Evolutionary conservation across 2,113 vertebrate species (phyloP).

Genomic region (Sorex araneus): DNA sequence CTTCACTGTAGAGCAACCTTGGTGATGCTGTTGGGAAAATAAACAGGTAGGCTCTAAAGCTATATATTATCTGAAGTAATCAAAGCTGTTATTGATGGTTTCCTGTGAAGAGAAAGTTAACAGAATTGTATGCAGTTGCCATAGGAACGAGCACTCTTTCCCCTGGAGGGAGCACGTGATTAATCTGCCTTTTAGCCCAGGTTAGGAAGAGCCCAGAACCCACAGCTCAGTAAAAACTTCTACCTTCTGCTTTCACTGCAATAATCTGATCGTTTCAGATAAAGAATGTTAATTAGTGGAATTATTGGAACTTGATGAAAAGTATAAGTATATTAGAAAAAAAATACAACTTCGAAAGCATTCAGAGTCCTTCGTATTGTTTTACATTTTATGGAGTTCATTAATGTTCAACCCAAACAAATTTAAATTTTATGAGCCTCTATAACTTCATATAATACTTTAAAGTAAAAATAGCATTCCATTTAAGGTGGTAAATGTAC

Average conservation of each 20-base stretch:
- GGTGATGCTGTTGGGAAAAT: conserved; percentile 84
- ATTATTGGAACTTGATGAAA: conserved; percentile 67
- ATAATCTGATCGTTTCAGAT: conserved; percentile 77
- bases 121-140: conserved; percentile 86
- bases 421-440: conserved; percentile 62
- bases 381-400: no score
- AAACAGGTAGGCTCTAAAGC: conserved; percentile 78
- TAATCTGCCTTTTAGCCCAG: conserved; percentile 88
- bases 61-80: conserved; percentile 87
- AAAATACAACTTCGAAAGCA: conserved; percentile 48
- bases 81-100: conserved; percentile 86
- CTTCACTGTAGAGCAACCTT: conserved; percentile 68
- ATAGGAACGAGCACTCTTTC: conserved; percentile 86
- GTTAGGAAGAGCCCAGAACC: conserved; percentile 71
- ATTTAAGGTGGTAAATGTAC: conserved; percentile 14
- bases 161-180: conserved; percentile 84
- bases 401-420: conserved; percentile 47
- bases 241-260: conserved; percentile 60
- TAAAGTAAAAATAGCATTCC: conserved; percentile 71
- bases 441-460: conserved; percentile 69
- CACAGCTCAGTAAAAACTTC: no score
- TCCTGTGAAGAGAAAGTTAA: conserved; percentile 87
- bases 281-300: conserved; percentile 76
- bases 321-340: neutral
- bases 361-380: conserved; percentile 13